phyloP scores from a whole-genome alignment of 1,140 invertebrate species.

The Cheumatopsyche charites region DNA sequence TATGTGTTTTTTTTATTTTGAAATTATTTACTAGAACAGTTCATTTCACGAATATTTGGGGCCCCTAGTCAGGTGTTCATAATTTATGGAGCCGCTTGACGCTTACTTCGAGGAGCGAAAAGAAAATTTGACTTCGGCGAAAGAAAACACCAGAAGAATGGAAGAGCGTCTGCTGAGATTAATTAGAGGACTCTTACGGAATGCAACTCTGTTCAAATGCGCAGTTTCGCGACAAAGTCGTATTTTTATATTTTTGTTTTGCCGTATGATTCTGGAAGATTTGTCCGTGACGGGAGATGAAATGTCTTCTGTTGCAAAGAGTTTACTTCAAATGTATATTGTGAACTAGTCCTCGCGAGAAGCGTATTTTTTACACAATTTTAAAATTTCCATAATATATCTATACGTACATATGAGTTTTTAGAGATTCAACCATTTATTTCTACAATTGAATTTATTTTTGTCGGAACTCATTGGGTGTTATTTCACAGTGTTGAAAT shows the following conservation, averaged over 20 bases:
- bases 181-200: neutral
- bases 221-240: neutral
- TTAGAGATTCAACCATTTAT: too few species aligned
- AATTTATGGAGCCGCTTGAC: conserved; percentile 26
- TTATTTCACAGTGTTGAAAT: conserved; percentile 23
- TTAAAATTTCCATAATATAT: too few species aligned
- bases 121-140: neutral
- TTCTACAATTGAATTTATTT: conserved; percentile 40
- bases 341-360: too few species aligned
- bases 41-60: too few species aligned
- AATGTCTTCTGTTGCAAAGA: too few species aligned
- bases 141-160: conserved; percentile 4
- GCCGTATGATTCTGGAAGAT: neutral
- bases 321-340: too few species aligned
- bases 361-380: too few species aligned
- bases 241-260: too few species aligned
- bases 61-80: conserved; percentile 27
- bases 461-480: conserved; percentile 31
- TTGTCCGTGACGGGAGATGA: too few species aligned
- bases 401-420: too few species aligned
- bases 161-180: neutral
- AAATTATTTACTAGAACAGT: too few species aligned
- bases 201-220: neutral
- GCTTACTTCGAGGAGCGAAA: neutral
- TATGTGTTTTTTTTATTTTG: too few species aligned